Conservation (phyloP, 2,888 invertebrate genomes). For the Dorcus hopei region DNA sequence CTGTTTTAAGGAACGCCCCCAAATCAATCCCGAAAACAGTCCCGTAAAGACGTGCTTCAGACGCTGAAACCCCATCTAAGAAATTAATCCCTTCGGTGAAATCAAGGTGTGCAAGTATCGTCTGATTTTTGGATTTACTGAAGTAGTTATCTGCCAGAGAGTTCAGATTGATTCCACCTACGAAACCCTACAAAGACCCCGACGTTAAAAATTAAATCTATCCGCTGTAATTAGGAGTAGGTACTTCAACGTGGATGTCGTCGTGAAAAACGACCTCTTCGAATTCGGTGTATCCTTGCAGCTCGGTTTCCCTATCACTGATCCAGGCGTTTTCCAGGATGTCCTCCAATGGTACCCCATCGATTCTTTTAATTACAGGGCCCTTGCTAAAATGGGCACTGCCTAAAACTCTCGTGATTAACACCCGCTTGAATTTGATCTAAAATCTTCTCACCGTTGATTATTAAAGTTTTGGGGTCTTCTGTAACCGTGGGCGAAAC, state of each 20-base stretch:
- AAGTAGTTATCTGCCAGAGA: conserved; percentile 53
- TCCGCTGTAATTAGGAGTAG: not conserved
- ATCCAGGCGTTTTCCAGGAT: conserved; percentile 52
- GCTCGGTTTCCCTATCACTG: conserved; percentile 41
- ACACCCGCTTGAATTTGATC: conserved; percentile 3
- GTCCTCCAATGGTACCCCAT: conserved; percentile 41
- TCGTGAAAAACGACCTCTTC: conserved; percentile 39
- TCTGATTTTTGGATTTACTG: conserved; percentile 52
- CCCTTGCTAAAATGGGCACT: conserved; percentile 47
- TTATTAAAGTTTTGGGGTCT: conserved; percentile 34
- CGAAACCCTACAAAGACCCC: conserved; percentile 45
- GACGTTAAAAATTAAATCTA: not conserved
- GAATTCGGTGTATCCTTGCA: conserved; percentile 38
- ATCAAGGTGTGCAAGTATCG: conserved; percentile 45
- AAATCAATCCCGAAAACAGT: conserved; percentile 43
- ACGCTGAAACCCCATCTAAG: conserved; percentile 39
- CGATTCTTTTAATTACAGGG: conserved; percentile 48
- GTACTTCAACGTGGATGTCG: conserved; percentile 40
- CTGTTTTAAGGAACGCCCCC: conserved; percentile 45
- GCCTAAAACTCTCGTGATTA: conserved; percentile 39
- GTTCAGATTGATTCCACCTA: conserved; percentile 51
- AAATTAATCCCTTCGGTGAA: conserved; percentile 48
- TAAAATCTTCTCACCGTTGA: conserved; percentile 36
- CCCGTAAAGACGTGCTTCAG: conserved; percentile 41
- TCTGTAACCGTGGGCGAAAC: conserved; percentile 29